Base-by-base conservation (phyloP, 1,140 invertebrate genomes). In the Drosophila sulfurigaster region DNA sequence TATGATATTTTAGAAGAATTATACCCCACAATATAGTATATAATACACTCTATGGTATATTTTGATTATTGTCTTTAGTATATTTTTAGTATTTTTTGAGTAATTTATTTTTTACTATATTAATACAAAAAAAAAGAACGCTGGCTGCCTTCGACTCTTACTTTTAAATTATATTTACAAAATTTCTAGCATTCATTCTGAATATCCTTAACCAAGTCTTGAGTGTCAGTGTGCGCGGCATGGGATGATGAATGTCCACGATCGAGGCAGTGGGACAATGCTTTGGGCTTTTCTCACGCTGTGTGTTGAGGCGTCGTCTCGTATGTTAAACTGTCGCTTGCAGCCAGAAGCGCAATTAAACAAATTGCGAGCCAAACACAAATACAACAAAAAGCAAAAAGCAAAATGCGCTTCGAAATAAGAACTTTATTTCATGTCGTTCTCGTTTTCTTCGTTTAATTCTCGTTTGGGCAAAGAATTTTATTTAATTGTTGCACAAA, bases 401-500 rank as follows among this genome's bases (percentile, higher is more conserved):
- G 7, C 15, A n/a, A 56, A 58, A 32, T 1, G 7, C 30, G 7
- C 0, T 32, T 32, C 13, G 28, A 15, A 51, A 15, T 41, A 58
- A 41, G 43, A 75, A 25, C 30, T 43, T 58, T 25, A 30, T 43
- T 16, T 6, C 15, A 3, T 54, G 30, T 54, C 20, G 20, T 11
- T 25, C 7, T n/a, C n/a, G 3, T 43, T 58, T 57, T 35, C 38
- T 68, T 65, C 8, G 25, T 32, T 25, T 15, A 30, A n/a, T 16
- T 32, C 0, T 16, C 32, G 32, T 15, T 48, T 28, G 20, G 38
- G 45, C 52, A 49, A 72, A 72, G 81, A 87, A 91, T 62, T 65
- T 85, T 91, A 91, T 91, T 91, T 91, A 91, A 91, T 91, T 91
- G 89, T 91, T 88, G 76, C 56, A 35, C 43, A 83, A 91, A 89